Conservation (phyloP, 2,113 vertebrate genomes). For the Takifugu flavidus region DNA sequence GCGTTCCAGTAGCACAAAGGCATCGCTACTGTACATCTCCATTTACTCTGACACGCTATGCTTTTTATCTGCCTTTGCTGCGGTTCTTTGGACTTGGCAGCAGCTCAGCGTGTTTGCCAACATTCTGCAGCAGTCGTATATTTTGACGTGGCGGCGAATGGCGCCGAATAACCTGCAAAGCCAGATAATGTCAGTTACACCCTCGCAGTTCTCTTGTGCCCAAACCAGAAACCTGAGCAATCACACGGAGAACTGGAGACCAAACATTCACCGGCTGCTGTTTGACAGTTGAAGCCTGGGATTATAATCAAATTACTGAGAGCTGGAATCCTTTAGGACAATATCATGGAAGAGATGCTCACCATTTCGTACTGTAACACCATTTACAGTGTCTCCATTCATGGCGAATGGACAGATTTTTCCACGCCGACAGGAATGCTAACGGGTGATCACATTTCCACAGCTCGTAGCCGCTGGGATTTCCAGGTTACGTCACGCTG, state of each 20-base stretch:
- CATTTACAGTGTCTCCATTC: too few relatives aligned
- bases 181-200: constrained; percentile 7
- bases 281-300: too few relatives aligned
- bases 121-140: neutral
- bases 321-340: too few relatives aligned
- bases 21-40: too few relatives aligned
- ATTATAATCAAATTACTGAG: too few relatives aligned
- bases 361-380: too few relatives aligned
- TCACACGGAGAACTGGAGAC: neutral
- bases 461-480: neutral
- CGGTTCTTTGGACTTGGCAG: constrained; percentile 1
- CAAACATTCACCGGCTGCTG: neutral
- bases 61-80: neutral
- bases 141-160: neutral
- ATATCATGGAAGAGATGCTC: too few relatives aligned
- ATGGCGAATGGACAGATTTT: neutral
- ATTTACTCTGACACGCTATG: too few relatives aligned
- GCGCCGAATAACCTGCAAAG: neutral
- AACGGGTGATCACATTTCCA: constrained; percentile 1
- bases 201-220: neutral
- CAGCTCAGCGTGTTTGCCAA: neutral
- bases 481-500: constrained; percentile 3
- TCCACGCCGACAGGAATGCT: neutral
- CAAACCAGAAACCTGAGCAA: neutral
- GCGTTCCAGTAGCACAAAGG: too few relatives aligned